These are phyloP conservation scores for Ditylenchus dipsaci DNA, from an alignment of 1,140 invertebrate species.

Conservation along the genomic window DNA sequence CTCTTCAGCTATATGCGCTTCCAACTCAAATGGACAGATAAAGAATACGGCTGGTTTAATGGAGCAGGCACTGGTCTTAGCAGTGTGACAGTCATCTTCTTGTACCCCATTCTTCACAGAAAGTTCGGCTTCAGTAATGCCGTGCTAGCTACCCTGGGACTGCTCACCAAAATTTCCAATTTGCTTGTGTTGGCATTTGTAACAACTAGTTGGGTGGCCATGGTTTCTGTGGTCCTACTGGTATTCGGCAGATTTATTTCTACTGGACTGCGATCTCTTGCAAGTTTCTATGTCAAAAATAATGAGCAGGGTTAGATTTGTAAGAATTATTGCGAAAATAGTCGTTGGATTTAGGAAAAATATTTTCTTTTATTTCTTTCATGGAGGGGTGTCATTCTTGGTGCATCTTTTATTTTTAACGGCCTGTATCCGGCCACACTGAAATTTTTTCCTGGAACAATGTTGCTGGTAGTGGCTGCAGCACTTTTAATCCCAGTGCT, in stretches of 20 bases:
- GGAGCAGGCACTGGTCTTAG: constrained; percentile 31
- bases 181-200: constrained; percentile 43
- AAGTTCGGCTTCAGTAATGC: constrained; percentile 27
- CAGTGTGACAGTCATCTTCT: constrained; percentile 32
- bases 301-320: constrained; percentile 50
- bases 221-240: constrained; percentile 30
- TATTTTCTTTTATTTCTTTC: constrained; percentile 45
- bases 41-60: constrained; percentile 42
- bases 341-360: constrained; percentile 29
- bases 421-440: constrained; percentile 49
- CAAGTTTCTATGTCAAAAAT: constrained; percentile 37
- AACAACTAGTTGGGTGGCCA: constrained; percentile 19
- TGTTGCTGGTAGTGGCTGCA: constrained; percentile 28
- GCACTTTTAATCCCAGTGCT: constrained; percentile 20
- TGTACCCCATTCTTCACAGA: constrained; percentile 40
- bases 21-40: constrained; percentile 41
- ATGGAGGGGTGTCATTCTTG: constrained; percentile 46
- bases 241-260: constrained; percentile 46
- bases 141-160: constrained; percentile 36
- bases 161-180: constrained; percentile 40
- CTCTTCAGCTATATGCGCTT: constrained; percentile 45
- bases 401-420: constrained; percentile 51
- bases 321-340: background rate
- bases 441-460: constrained; percentile 49
- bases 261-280: constrained; percentile 45